Evolutionary conservation across 2,113 vertebrate species (phyloP).

Genomic region (Callaeas wilsoni): DNA sequence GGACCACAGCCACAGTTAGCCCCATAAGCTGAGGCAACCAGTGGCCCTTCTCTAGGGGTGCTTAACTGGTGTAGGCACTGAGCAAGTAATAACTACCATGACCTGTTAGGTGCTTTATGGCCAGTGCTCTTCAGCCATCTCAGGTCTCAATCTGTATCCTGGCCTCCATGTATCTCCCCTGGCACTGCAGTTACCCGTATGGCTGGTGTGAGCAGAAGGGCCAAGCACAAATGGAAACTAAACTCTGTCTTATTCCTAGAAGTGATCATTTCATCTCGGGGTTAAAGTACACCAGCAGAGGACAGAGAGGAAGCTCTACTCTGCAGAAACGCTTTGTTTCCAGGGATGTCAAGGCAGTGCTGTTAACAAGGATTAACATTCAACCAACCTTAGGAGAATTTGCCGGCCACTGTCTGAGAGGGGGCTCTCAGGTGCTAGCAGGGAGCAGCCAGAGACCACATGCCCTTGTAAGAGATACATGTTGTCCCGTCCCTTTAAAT

Average conservation of each 20-base stretch:
- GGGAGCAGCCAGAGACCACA: background rate
- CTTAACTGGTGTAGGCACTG: background rate
- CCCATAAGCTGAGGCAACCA: background rate
- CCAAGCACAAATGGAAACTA: background rate
- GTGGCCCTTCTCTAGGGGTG: background rate
- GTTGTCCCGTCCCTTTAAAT: constrained; percentile 15
- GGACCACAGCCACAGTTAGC: background rate
- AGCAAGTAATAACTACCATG: background rate
- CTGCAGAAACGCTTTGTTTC: background rate
- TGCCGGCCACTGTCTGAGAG: background rate
- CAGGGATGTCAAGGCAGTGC: background rate
- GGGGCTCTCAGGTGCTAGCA: background rate
- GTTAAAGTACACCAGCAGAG: background rate
- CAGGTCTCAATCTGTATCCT: background rate
- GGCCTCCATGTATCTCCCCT: background rate
- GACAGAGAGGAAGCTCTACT: background rate
- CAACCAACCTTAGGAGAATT: background rate
- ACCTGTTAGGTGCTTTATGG: background rate
- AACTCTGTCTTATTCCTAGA: background rate
- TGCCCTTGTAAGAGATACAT: background rate
- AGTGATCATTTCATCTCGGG: background rate
- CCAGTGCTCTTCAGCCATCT: background rate
- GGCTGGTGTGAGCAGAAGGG: background rate
- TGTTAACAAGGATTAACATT: background rate
- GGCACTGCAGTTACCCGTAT: background rate